Evolutionary conservation across 2,113 vertebrate genomes (phyloP), one percentile per base, ranked within the genome.

Genomic region (Rhabdornis inornatus): DNA sequence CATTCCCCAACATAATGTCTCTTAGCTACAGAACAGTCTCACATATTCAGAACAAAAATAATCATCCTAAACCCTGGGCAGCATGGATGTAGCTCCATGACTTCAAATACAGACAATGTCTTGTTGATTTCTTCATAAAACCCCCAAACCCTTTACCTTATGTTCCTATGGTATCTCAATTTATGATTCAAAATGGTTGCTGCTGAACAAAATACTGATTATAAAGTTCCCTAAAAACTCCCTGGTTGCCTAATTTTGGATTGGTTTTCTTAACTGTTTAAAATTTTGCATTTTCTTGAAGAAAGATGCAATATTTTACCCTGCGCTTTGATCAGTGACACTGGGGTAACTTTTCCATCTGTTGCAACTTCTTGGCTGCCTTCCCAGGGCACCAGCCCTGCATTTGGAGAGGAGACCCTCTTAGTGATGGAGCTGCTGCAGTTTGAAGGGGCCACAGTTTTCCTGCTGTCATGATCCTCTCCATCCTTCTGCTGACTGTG

Each of bases 1-100:
- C 33, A 80, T 90, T 94, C 90, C 56, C 79, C 85, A 65, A 78
- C 45, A 70, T 35, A 74, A n/a, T 35, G 11, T 74, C 56, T 88
- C 47, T 89, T 89, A 50, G 83, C 60, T 93, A 56, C 39, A 83
- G 64, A 77, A 42, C 64, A 88, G 19, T 44, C 23, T 92, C 52
- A 59, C 42, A 64, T 60, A 91, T 68, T 81, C 44, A 74, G 44
- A 68, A 84, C 61, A 66, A 89, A 94, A 91, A 83, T 60, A 56
- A 45, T 60, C 44, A 52, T 25, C 37, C 10, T 47, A 23, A 78
- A 64, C 22, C 18, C 69, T 81, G 18, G 75, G 50, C 47, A 63
- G 12, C 14, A 27, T 11, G 33, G 27, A 28, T 75, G 35, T 11
- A 77, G 9, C 37, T 63, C 8, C 27, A 42, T 15, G 17, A 40